Evolutionary conservation across 1,140 invertebrate genomes (phyloP), one percentile per base, ranked within the genome.

Genomic region (Cryptotermes secundus): DNA sequence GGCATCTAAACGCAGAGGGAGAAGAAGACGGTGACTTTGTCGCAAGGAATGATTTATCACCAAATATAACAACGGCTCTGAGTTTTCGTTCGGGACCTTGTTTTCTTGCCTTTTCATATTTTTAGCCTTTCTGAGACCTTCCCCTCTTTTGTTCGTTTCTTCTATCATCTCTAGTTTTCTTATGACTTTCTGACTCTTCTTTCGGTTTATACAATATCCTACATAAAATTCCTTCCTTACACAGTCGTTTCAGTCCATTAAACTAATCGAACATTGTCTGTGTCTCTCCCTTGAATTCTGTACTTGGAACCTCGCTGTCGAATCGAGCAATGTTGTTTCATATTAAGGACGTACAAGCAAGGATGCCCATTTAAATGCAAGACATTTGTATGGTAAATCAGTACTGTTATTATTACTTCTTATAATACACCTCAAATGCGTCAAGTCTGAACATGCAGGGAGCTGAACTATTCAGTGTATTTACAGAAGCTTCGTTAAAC

Each of bases 191-290:
- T 72, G n/a, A 72, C 59, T 72, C 59, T 4, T 72, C 19, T 31
- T 26, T 31, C n/a, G n/a, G 59, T 72, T 72, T 31, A 72, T 72
- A 72, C 26, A 72, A 72, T 31, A n/a, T 72, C 9, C 26, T 72
- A 72, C 59, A 72, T 31, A 72, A 72, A 72, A 72, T n/a, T 72
- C 3, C 16, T 10, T n/a, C 59, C 26, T n/a, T 72, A 26, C 9
- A 72, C 59, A 49, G 59, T 31, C n/a, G 59, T 72, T 72, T 72
- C 59, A 72, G 59, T 6, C 59, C 59, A 72, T 72, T 72, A 72
- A 72, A 72, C 59, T 72, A 72, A 72, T 72, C 59, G 59, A 72
- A 72, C 59, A 72, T 72, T 72, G 59, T 72, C 59, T 31, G 59
- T 59, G 22, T n/a, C 26, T 9, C 26, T n/a, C 26, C n/a, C 4